Base-by-base conservation (phyloP, 1,140 invertebrate genomes). In the Ceratoteleas bidentatus region DNA sequence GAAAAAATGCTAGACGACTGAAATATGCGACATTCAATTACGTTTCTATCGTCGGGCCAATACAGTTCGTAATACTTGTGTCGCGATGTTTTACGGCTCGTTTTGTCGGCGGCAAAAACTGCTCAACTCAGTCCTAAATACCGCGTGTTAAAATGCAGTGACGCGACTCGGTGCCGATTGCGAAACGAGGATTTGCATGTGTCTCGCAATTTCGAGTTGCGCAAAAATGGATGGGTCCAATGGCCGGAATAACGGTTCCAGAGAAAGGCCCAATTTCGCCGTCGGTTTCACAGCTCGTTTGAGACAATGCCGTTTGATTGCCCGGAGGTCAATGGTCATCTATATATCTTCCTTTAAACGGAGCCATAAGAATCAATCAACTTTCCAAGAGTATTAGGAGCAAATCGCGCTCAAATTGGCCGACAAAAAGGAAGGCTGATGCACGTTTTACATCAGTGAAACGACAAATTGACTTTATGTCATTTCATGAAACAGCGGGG, bases 361-460 rank as follows among this genome's bases (percentile, higher is more conserved):
- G 36, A 36, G 57, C 38, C 10, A 60, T 60, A 60, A 60, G 38
- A 61, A 47, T 58, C 34, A 43, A 61, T 61, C 15, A 56, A 58
- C 53, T 75, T 58, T 66, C 72, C 54, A 65, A 60, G 72, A 60
- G 49, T 66, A 75, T 75, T 65, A 66, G 34, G 47, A 58, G 54
- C 13, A 52, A 11, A 6, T 33, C 56, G 40, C 66, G 65, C 52
- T 60, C 58, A 60, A 14, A 60, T 7, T 15, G 56, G 13, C 14
- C 24, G 49, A 47, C 24, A 73, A 62, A 58, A 57, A 58, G 11
- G 15, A 24, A 58, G 38, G 24, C 58, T 8, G 56, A 34, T 32
- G 33, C 54, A 47, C 52, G 47, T 54, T 45, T 62, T 45, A 52
- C 38, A 74, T 56, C 15, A 15, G 50, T 57, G 54, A 49, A 68